Conservation (phyloP, 2,888 invertebrate genomes). For the Zootermopsis nevadensis region DNA sequence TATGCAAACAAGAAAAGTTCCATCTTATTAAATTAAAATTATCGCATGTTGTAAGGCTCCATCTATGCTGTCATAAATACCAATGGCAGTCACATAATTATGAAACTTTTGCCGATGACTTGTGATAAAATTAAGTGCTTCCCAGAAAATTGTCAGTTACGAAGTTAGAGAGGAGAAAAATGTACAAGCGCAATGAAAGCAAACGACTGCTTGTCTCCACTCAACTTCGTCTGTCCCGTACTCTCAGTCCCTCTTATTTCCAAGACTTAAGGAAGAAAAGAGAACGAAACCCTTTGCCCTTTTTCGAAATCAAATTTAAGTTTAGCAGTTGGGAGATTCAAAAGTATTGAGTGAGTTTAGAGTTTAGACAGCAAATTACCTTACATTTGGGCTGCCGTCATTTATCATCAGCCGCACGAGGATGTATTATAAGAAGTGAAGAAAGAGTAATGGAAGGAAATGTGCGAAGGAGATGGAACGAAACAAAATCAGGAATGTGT, state of each 20-base stretch:
- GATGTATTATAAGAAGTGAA: neutral
- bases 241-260: neutral
- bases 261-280: constrained; percentile 9
- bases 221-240: neutral
- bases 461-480: neutral
- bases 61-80: neutral
- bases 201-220: neutral
- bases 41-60: neutral
- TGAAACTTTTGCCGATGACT: constrained; percentile 9
- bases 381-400: constrained; percentile 46
- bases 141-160: neutral
- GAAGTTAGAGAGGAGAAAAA: neutral
- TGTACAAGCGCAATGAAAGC: neutral
- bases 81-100: neutral
- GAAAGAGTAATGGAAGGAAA: constrained; percentile 22
- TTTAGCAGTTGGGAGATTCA: constrained; percentile 50
- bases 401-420: constrained; percentile 44
- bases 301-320: constrained; percentile 52
- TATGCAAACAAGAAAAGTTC: too few species aligned
- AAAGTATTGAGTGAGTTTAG: constrained; percentile 51
- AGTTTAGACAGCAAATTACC: constrained; percentile 52
- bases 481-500: neutral
- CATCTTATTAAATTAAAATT: neutral
- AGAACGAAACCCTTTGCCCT: constrained; percentile 40
- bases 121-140: neutral